Conservation (phyloP, 2,113 vertebrate species). For the Gracilinanus agilis region DNA sequence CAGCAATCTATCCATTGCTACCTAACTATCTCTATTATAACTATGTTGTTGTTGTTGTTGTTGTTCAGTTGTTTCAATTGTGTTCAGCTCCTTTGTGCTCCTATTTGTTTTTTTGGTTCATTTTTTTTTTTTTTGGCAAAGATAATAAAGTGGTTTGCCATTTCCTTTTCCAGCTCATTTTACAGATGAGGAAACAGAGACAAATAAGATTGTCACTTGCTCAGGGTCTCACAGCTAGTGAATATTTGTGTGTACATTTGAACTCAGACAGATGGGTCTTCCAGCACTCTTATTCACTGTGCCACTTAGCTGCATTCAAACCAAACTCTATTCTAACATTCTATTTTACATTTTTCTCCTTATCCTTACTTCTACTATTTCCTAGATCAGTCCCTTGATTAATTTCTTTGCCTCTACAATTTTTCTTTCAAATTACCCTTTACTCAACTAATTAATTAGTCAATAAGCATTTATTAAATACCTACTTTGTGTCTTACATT, state of each 20-base stretch:
- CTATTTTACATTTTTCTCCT: not conserved
- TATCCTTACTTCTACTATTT: not conserved
- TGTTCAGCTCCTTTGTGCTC: not conserved
- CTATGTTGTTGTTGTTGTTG: no score
- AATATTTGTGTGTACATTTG: slow-evolving; percentile 39
- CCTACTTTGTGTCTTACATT: no score
- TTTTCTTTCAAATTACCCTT: no score
- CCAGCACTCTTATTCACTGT: not conserved
- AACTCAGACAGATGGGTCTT: slow-evolving; percentile 11
- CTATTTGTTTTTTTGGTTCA: not conserved
- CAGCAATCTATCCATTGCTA: no score
- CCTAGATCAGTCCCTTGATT: not conserved
- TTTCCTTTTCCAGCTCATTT: not conserved
- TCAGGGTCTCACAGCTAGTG: slow-evolving; percentile 38
- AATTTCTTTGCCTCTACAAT: no score
- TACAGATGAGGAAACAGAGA: slow-evolving; percentile 59
- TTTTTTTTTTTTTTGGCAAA: not conserved
- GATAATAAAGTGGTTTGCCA: not conserved
- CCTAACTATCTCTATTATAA: not conserved
- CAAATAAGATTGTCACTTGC: not conserved
- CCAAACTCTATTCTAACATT: not conserved
- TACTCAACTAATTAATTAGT: no score
- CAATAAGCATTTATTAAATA: not conserved
- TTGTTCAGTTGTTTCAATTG: not conserved
- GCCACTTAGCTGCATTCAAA: not conserved